Base-by-base conservation (phyloP, 2,888 invertebrate species). In the Mechanitis messenoides region DNA sequence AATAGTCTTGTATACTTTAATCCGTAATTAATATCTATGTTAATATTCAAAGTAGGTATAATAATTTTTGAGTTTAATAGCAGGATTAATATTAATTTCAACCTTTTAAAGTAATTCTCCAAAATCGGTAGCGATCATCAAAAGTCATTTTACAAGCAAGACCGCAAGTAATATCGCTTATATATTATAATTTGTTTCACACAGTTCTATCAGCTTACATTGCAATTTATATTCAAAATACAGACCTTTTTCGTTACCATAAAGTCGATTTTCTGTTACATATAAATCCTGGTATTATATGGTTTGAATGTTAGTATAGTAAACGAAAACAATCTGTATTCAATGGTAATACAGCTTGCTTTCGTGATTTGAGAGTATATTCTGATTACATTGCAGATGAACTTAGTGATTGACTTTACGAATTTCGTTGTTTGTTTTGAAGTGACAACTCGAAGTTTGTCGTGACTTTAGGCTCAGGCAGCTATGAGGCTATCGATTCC, bases 361-460 rank as follows among this genome's bases (percentile, higher is more conserved):
- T 50, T 50, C 7, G n/a, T 50, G 50, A 50, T 50, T 2, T 4
- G 28, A 3, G 31, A 9, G 50, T 6, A 50, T 59, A 45, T 56
- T 56, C 54, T 55, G 59, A 59, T 55, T 55, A 55, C 55, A 62
- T 58, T 53, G 58, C 38, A 59, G 59, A 62, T 62, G 59, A 62
- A 55, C 59, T 62, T 45, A 38, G 53, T 53, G 62, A 65, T 65
- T 65, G 65, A 65, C 65, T 65, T 61, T 28, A 59, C 53, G 60
- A 53, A 55, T 62, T 65, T 60, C 53, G 56, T 56, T 62, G 62
- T 60, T 60, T 62, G 62, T 56, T 58, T 59, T 62, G 35, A 56
- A 58, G 56, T 62, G 62, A 65, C 60, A 62, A 65, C 61, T 64
- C 50, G 50, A 50, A 50, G 50, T 50, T 50, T 31, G 31, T 50